Base-by-base conservation (phyloP, 2,113 vertebrate species). In the Hippocampus comes region DNA sequence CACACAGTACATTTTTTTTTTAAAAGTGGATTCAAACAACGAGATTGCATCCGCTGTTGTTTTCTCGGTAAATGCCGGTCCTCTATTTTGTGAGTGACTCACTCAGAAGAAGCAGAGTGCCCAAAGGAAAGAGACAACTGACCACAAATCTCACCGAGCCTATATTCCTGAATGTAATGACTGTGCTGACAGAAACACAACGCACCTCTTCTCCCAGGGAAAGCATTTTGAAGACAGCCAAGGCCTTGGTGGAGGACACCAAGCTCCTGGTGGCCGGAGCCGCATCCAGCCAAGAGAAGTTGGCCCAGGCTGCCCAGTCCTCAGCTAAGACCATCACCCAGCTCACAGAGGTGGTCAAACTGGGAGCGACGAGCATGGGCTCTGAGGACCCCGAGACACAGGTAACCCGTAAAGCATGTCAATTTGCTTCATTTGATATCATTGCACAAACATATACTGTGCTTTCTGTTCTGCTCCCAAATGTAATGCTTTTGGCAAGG, bases 151-250 rank as follows among this genome's bases (percentile, higher is more conserved):
- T 55, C 70, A 74, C 73, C 76, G 64, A 61, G 49, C 70, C 66
- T 57, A 51, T 70, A 51, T 70, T 17, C 69, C 68, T 59, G 41
- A 76, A 65, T 55, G 20, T 63, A 66, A 79, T 48, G 77, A 64
- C 21, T 65, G 38, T 78, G 78, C 75, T 85, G 81, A 84, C 81
- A 81, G 79, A 84, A 67, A 74, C 49, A 73, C 43, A 14, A 12
- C 43, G 11, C 78, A 69, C 85, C 23, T 55, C 34, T 0, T 78
- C 71, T 78, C 59, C 70, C 89, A 99, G 98, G 90, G 98, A 99
- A 88, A 98, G 95, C 86, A 99, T 99, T 71, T 87, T 99, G 89
- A 99, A 99, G 91, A 99, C 97, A 2, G 98, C 98, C 84, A 99
- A 99, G 90, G 93, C 96, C 46, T 89, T 99, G 87, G 97, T 99